A percentile compares a stretch with the other conserved stretches of the same genome.
These are phyloP conservation scores for Elaeidobius kamerunicus DNA, from an alignment of 2,888 invertebrate species.

Conservation along the genomic window DNA sequence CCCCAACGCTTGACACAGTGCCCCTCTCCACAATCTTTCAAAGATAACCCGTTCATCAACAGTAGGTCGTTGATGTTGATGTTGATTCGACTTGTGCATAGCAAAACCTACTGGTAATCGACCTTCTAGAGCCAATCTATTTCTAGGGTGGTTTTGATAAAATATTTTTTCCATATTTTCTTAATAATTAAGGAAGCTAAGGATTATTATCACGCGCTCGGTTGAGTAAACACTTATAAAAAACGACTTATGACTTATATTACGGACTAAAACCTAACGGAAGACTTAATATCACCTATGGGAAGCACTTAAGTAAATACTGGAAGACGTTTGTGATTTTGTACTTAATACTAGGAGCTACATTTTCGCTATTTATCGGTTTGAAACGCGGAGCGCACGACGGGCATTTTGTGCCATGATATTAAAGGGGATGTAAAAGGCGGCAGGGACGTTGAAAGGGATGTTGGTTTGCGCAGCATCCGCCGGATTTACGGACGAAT, in stretches of 20 bases:
- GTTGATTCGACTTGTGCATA: constrained; percentile 7
- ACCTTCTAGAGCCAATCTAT: constrained; percentile 19
- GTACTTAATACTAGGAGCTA: constrained; percentile 10
- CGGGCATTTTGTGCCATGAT: constrained; percentile 19
- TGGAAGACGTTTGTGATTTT: constrained; percentile 30
- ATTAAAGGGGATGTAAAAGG: constrained; percentile 8
- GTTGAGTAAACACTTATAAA: constrained; percentile 11
- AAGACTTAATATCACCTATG: constrained; percentile 30
- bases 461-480: constrained; percentile 42
- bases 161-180: constrained; percentile 16
- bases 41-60: constrained; percentile 64
- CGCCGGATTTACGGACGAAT: constrained; percentile 34
- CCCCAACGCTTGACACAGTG: constrained; percentile 47
- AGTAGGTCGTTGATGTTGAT: constrained; percentile 49
- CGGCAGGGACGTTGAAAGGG: constrained; percentile 26
- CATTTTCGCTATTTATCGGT: constrained; percentile 13
- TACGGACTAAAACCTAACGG: constrained; percentile 26
- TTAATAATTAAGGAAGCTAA: constrained; percentile 16
- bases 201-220: constrained; percentile 22
- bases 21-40: constrained; percentile 69
- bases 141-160: constrained; percentile 13
- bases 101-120: constrained; percentile 14
- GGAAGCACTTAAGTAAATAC: constrained; percentile 11
- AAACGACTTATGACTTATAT: constrained; percentile 11
- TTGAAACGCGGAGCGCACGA: constrained; percentile 13